Percentiles rank a stretch among this genome's conserved stretches.
These are phyloP conservation scores for Uloborus diversus DNA, from an alignment of 1,140 invertebrate species.

Conservation along the genomic window DNA sequence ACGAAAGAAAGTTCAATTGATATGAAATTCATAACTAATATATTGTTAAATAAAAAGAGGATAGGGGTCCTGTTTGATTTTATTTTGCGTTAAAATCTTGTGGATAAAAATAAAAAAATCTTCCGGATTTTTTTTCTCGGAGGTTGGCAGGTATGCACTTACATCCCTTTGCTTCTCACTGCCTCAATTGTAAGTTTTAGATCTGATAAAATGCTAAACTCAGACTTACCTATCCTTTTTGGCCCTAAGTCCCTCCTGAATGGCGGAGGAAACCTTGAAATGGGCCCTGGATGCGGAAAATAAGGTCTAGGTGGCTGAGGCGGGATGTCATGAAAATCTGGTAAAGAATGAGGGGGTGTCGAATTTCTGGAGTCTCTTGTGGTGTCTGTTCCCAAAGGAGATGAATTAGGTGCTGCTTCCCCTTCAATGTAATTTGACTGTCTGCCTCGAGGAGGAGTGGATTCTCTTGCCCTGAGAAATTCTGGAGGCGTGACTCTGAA, in stretches of 20 bases:
- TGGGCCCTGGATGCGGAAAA: slow-evolving; percentile 12
- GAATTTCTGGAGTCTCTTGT: slow-evolving; percentile 32
- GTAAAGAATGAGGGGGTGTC: slow-evolving; percentile 28
- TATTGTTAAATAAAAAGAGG: too few relatives aligned
- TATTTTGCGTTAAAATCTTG: too few relatives aligned
- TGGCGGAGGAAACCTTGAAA: slow-evolving; percentile 18
- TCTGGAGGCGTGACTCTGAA: slow-evolving; percentile 35
- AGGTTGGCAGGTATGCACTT: too few relatives aligned
- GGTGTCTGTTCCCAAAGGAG: background rate
- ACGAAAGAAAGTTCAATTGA: too few relatives aligned
- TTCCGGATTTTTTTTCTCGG: too few relatives aligned
- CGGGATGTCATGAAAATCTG: slow-evolving; percentile 48
- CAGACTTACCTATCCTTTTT: slow-evolving; percentile 25
- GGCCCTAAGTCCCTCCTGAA: slow-evolving; percentile 32
- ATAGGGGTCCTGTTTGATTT: too few relatives aligned
- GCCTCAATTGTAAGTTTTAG: too few relatives aligned
- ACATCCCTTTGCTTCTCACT: too few relatives aligned
- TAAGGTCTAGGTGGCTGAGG: slow-evolving; percentile 25
- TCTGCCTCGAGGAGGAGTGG: slow-evolving; percentile 23
- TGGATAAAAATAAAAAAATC: too few relatives aligned
- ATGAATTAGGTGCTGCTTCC: background rate
- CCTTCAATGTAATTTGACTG: background rate
- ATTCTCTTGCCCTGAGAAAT: background rate
- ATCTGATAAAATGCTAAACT: too few relatives aligned
- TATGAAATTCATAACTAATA: too few relatives aligned